Percentiles rank a stretch among this genome's conserved stretches.
phyloP scores from a whole-genome alignment of 2,113 vertebrate species.

The Ranitomeya variabilis region DNA sequence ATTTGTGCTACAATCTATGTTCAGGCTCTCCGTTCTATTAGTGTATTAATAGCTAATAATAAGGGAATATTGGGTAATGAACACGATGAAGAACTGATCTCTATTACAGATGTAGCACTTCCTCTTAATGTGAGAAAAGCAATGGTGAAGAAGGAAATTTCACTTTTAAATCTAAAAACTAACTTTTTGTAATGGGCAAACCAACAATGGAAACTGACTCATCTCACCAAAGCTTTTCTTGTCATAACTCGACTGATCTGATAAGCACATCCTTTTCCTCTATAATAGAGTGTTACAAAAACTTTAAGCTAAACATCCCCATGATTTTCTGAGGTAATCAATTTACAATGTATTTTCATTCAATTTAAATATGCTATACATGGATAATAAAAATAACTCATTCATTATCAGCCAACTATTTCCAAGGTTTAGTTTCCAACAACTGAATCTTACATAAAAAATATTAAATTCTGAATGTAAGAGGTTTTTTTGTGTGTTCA shows the following conservation, averaged over 20 bases:
- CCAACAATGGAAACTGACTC: conserved; percentile 12
- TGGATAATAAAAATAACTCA: background rate
- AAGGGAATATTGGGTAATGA: background rate
- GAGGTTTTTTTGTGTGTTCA: too few relatives aligned
- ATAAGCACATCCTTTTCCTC: conserved; percentile 5
- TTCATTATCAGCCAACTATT: background rate
- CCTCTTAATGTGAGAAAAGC: background rate
- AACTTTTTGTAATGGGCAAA: background rate
- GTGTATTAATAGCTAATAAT: background rate
- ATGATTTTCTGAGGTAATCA: background rate
- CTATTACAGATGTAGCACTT: background rate
- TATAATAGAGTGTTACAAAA: background rate
- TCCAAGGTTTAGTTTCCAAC: background rate
- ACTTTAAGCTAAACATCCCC: background rate
- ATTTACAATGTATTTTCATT: background rate
- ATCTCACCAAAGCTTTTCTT: background rate
- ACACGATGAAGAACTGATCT: background rate
- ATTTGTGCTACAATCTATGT: background rate
- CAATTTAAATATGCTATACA: background rate
- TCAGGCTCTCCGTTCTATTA: background rate
- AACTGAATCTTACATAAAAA: background rate
- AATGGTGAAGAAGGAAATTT: background rate
- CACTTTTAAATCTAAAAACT: background rate
- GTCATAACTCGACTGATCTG: background rate
- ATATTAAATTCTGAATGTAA: background rate